These are phyloP conservation scores for Peromyscus aztecus DNA, from an alignment of 2,797 vertebrate species.

Conservation along the genomic window DNA sequence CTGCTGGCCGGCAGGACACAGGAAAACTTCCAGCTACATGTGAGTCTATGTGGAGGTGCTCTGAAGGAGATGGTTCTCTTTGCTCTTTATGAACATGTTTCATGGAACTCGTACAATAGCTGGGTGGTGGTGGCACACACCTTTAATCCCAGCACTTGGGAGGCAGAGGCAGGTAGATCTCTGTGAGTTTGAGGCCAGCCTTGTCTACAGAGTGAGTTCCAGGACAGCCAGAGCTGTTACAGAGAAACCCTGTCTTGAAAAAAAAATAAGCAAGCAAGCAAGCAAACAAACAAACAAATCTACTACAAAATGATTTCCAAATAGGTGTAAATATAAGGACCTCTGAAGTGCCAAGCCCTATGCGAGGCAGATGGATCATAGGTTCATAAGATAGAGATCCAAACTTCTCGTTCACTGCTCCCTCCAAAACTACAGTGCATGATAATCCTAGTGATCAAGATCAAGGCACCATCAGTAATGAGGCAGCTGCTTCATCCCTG, in stretches of 20 bases:
- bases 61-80: neutral
- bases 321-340: neutral
- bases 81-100: neutral
- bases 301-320: neutral
- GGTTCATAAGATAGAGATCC: neutral
- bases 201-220: neutral
- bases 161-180: neutral
- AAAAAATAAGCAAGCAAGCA: neutral
- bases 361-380: neutral
- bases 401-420: neutral
- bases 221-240: neutral
- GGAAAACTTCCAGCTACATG: neutral
- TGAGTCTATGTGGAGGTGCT: neutral
- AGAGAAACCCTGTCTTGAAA: neutral
- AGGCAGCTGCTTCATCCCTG: neutral
- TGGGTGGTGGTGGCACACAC: neutral
- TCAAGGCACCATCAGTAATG: neutral
- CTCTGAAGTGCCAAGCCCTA: neutral
- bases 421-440: neutral
- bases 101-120: neutral
- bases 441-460: slow-evolving; percentile 43
- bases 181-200: neutral
- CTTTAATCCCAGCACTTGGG: neutral
- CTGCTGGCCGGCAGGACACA: too few relatives aligned
- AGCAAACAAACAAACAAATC: neutral